Percentiles rank a stretch among this genome's conserved stretches.
phyloP scores from a whole-genome alignment of 2,113 vertebrate species.

The Petaurus breviceps region DNA sequence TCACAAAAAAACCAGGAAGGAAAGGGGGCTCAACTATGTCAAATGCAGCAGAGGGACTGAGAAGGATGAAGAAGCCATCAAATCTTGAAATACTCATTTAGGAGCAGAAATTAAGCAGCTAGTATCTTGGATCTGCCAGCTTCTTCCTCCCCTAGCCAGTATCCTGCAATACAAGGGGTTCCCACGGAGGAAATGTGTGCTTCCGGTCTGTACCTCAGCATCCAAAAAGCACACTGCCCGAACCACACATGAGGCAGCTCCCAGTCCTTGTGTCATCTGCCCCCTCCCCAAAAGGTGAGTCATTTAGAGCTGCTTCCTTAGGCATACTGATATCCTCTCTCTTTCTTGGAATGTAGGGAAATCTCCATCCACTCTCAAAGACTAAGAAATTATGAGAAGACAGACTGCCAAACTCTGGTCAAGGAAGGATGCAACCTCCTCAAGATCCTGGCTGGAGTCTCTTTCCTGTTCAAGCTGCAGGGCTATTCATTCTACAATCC shows the following conservation, averaged over 20 bases:
- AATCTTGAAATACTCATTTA: not conserved
- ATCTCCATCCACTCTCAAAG: conserved; percentile 1
- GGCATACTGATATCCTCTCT: conserved; percentile 7
- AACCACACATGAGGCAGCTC: not conserved
- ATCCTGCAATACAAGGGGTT: not conserved
- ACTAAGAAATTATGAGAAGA: not conserved
- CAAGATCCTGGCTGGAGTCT: not conserved
- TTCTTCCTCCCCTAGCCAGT: not conserved
- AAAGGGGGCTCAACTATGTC: not conserved
- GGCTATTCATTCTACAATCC: conserved; percentile 52
- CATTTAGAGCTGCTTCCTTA: not conserved
- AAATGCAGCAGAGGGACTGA: not conserved
- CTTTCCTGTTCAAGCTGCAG: not conserved
- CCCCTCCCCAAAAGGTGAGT: not conserved
- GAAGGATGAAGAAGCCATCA: not conserved
- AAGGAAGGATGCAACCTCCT: not conserved
- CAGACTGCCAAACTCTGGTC: not conserved
- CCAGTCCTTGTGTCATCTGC: not conserved
- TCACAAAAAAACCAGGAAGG: not conserved
- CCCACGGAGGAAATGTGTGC: not conserved
- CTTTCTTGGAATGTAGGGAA: not conserved
- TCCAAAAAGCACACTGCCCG: not conserved
- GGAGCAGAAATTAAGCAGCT: not conserved
- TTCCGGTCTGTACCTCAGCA: not conserved
- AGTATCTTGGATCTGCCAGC: not conserved